phyloP scores from a whole-genome alignment of 1,140 invertebrate species.

The Cheumatopsyche charites region DNA sequence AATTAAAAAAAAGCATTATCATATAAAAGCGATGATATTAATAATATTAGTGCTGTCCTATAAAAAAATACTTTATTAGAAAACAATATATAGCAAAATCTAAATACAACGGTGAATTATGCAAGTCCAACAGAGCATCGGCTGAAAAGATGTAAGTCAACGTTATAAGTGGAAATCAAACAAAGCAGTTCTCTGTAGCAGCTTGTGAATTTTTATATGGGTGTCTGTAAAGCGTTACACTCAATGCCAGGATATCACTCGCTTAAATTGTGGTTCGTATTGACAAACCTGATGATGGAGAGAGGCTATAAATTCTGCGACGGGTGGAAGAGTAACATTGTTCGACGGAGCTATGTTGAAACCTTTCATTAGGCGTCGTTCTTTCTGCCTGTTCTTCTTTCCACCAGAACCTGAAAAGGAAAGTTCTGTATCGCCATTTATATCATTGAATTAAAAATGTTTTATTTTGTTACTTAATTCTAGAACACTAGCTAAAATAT shows the following conservation, averaged over 20 bases:
- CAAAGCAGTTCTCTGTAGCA: background rate
- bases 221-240: slow-evolving; percentile 29
- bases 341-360: slow-evolving; percentile 83
- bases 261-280: background rate
- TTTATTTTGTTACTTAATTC: too few species aligned
- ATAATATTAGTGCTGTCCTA: too few species aligned
- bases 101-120: slow-evolving; percentile 6
- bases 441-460: slow-evolving; percentile 41
- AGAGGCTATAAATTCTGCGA: slow-evolving; percentile 76
- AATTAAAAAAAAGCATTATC: too few species aligned
- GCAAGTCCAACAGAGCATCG: slow-evolving; percentile 9
- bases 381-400: slow-evolving; percentile 92
- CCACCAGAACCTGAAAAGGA: slow-evolving; percentile 78
- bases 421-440: slow-evolving; percentile 48
- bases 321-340: slow-evolving; percentile 69
- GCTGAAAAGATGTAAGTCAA: slow-evolving; percentile 7
- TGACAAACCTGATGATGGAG: slow-evolving; percentile 64
- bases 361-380: slow-evolving; percentile 90
- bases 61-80: too few species aligned
- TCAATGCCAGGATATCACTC: slow-evolving; percentile 15
- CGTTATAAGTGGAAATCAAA: too few species aligned
- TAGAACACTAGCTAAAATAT: too few species aligned
- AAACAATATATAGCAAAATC: slow-evolving; percentile 15
- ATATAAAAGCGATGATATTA: too few species aligned
- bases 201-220: slow-evolving; percentile 23